A percentile compares a stretch with the other conserved stretches of the same genome.
Evolutionary conservation across 2,113 vertebrate species (phyloP).

Genomic region (Lepidiolamprologus cunningtoni): DNA sequence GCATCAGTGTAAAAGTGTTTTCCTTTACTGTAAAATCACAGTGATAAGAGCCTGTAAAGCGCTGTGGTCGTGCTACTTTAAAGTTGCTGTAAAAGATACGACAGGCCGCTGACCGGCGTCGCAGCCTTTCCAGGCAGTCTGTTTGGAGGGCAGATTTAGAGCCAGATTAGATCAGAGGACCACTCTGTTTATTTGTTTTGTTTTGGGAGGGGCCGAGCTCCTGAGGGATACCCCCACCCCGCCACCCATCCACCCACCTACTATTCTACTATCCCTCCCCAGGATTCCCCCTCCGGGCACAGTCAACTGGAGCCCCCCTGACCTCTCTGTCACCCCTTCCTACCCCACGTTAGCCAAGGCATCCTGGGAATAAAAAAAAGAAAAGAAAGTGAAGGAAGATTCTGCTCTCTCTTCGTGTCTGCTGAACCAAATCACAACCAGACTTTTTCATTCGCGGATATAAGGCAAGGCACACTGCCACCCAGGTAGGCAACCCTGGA

Average conservation of each 20-base stretch:
- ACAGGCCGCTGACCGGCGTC: background rate
- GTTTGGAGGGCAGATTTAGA: constrained; percentile 38
- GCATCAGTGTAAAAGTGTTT: background rate
- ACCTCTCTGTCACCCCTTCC: constrained; percentile 63
- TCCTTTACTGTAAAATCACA: background rate
- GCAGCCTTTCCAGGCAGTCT: constrained; percentile 31
- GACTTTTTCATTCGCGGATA: constrained; percentile 34
- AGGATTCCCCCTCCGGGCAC: constrained; percentile 58
- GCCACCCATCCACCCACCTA: background rate
- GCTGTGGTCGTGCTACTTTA: background rate
- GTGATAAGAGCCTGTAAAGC: background rate
- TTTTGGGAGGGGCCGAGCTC: constrained; percentile 50
- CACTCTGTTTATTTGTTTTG: constrained; percentile 72
- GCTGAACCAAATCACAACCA: constrained; percentile 68
- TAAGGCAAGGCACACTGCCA: constrained; percentile 45
- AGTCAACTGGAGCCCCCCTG: constrained; percentile 63
- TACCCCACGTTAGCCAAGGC: constrained; percentile 39
- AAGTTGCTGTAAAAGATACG: background rate
- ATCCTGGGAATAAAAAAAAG: constrained; percentile 44
- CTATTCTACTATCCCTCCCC: constrained; percentile 45
- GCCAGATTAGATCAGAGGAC: constrained; percentile 64
- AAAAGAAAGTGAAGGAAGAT: constrained; percentile 31
- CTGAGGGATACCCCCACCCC: constrained; percentile 23
- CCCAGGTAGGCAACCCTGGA: constrained; percentile 53
- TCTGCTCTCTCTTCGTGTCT: constrained; percentile 39